Evolutionary conservation across 1,140 invertebrate genomes (phyloP), one percentile per base, ranked within the genome.

Genomic region (Zaprionus lachaisei): DNA sequence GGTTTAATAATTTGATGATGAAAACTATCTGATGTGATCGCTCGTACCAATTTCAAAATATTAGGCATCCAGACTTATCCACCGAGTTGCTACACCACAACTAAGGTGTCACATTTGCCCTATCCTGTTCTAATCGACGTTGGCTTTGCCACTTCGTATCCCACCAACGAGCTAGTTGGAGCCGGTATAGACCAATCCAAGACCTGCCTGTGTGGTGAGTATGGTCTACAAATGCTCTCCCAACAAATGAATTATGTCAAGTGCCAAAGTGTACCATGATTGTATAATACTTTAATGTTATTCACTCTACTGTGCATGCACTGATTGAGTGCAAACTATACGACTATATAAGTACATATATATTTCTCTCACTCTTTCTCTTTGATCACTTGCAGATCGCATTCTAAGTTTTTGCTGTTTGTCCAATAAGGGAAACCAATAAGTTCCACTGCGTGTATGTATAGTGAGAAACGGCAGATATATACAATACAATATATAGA

Each of bases 371-470:
- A 20, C 12, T 54, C 14, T 54, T 56, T 72, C 34, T 77, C 56
- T 80, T 47, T 73, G 73, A 80, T 77, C 78, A 63, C 68, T 81
- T 82, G 63, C 80, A 82, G 78, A 82, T 80, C 78, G 74, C 55
- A 77, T 82, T 54, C 51, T 73, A 57, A 73, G 41, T 77, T 71
- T 80, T 78, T 82, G 78, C 70, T 82, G 74, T 78, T 70, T 80
- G 66, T 72, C 67, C 38, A 76, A 44, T 56, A 77, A 67, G 61
- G 66, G 63, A 57, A 73, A 56, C 65, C 28, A 65, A 51, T 77
- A 69, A 68, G 38, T 58, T 55, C 56, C 38, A 57, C 41, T 71
- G 47, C 44, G 38, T 47, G 70, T 73, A 80, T 71, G 74, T 81
- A 74, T 75, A 34, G 62, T 22, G 47, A 20, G 22, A 51, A 22